Base-by-base conservation (phyloP, 2,113 vertebrate genomes). In the Bufo bufo region DNA sequence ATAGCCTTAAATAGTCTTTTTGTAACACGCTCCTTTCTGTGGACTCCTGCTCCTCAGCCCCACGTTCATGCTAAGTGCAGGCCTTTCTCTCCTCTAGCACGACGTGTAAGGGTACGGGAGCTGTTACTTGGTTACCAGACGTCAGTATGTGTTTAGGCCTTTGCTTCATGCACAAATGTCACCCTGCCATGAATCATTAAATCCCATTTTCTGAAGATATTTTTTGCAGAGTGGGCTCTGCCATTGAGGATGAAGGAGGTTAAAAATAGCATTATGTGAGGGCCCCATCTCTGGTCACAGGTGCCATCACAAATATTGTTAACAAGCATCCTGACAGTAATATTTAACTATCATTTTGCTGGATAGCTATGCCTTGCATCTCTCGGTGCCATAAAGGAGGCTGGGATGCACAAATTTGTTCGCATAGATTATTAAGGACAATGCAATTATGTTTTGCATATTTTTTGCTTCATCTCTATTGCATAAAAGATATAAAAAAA, bases 111-210 rank as follows among this genome's bases (percentile, higher is more conserved):
- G 81, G n/a, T 77, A 83, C 58, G 47, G 33, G 80, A 65, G 85
- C 54, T 91, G 90, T 92, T 93, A 93, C 91, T 91, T 90, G 91
- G 92, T 92, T 93, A 93, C 93, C 90, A 90, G 90, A 93, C 89
- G 90, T 94, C 93, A 94, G 91, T 91, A 92, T 93, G 92, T 93
- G 92, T 94, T 93, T 93, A 92, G 93, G 90, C 90, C 90, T 91
- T 90, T 1, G 81, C 92, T 93, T 92, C 92, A 90, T 92, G 91
- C 93, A 94, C 92, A 94, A 94, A 96, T 96, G 95, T 95, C 95
- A 95, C 93, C 94, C 94, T 96, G 95, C 94, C 95, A 96, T 93
- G 93, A 95, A 90, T 93, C 93, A 95, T 96, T 94, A 95, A 2
- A 4, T 95, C 90, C 92, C 91, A 91, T 93, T 96, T 96, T 93